Percentiles rank a stretch among this genome's conserved stretches.
Conservation (phyloP, 2,797 vertebrate genomes). For the Manis pentadactyla region DNA sequence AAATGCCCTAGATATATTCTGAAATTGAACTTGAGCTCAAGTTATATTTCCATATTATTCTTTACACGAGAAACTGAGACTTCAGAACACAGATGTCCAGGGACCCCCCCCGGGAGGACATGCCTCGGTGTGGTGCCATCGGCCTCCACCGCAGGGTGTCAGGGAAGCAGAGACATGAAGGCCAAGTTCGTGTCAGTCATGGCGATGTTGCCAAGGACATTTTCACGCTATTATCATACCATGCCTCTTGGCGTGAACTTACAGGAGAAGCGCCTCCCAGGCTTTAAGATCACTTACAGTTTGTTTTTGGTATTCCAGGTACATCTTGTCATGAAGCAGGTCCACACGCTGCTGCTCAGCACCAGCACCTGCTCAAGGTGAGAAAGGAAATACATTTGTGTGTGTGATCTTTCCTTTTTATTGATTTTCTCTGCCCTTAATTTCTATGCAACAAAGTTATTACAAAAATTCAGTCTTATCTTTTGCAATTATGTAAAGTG, state of each 20-base stretch:
- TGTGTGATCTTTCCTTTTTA: neutral
- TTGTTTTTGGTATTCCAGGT: conserved; percentile 36
- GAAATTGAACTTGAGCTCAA: conserved; percentile 52
- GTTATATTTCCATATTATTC: neutral
- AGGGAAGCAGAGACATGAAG: neutral
- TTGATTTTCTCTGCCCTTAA: neutral
- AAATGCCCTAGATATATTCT: neutral
- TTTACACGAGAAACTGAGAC: conserved; percentile 7
- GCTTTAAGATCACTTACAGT: conserved; percentile 48
- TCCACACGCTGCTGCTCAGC: neutral
- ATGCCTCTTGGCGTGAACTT: conserved; percentile 7
- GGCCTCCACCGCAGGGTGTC: neutral
- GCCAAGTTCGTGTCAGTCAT: neutral
- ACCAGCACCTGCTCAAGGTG: neutral
- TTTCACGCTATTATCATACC: neutral
- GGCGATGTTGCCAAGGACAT: neutral
- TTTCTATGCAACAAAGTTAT: neutral
- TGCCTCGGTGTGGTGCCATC: neutral
- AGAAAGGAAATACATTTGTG: neutral
- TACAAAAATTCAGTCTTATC: neutral
- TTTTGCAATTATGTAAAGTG: conserved; percentile 30
- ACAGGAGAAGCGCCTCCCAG: conserved; percentile 56
- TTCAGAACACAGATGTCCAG: neutral
- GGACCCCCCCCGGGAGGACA: neutral
- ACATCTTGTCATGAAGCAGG: conserved; percentile 26